Evolutionary conservation across 2,113 vertebrate species (phyloP).

Genomic region (Vireo altiloquus): DNA sequence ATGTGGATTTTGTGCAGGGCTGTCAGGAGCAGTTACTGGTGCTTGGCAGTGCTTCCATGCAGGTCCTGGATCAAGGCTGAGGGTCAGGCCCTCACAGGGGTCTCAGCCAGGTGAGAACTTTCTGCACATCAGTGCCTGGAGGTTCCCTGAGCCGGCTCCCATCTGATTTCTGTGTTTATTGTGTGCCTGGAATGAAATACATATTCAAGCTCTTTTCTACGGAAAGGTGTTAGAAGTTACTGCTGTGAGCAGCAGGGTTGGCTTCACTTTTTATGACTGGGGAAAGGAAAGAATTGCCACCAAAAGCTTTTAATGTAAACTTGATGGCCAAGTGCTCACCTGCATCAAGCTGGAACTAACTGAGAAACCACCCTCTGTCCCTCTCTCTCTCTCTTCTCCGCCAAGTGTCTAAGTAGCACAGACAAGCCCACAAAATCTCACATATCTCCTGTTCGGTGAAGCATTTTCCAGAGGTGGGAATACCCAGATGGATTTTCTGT

Average conservation of each 20-base stretch:
- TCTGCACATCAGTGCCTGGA: not conserved
- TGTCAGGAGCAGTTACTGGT: not conserved
- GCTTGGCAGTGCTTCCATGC: not conserved
- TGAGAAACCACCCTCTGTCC: not conserved
- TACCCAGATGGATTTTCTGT: not conserved
- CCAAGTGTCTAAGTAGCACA: not conserved
- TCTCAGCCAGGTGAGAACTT: not conserved
- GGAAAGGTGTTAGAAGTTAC: not conserved
- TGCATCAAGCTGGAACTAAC: not conserved
- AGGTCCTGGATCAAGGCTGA: not conserved
- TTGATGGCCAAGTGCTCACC: not conserved
- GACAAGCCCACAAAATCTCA: not conserved
- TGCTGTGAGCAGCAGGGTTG: not conserved
- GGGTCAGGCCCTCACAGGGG: not conserved
- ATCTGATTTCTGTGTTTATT: not conserved
- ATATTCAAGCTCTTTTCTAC: not conserved
- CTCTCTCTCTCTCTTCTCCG: too few relatives aligned
- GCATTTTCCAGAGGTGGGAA: not conserved
- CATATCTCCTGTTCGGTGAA: not conserved
- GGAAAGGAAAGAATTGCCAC: not conserved
- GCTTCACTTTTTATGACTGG: not conserved
- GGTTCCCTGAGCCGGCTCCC: not conserved
- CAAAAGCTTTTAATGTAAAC: not conserved
- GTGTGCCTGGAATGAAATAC: not conserved
- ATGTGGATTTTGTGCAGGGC: rapidly evolving